Evolutionary conservation across 2,797 vertebrate species (phyloP), one percentile per base, ranked within the genome.

Genomic region (Mormyrops boulengeri): DNA sequence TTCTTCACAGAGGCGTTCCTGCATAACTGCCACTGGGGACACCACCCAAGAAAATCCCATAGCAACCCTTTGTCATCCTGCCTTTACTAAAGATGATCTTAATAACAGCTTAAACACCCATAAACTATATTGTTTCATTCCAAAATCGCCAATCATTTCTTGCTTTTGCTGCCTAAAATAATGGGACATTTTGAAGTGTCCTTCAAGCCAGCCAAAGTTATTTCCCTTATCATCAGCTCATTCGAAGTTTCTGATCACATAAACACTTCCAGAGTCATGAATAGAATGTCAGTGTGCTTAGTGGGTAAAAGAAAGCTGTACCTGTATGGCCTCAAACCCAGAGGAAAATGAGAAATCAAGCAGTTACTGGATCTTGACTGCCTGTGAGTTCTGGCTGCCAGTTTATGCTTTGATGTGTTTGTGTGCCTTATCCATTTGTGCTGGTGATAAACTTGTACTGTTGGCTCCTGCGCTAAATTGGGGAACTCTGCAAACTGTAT

Each of bases 101-200:
- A 41, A 17, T 77, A 69, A 34, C 11, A 52, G 38, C 30, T 82
- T 89, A 84, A 66, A 89, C 88, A 38, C 49, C 41, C 11, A n/a
- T 53, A 77, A 80, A 89, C 85, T 82, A 52, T 53, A 89, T 89
- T 84, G 84, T 89, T 26, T 60, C 47, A 30, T 26, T 52, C 44
- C 19, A 26, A 22, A 52, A 85, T 9, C 47, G 47, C 7, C 22
- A 30, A 22, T 50, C n/a, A 52, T 12, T 41, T 85, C 17, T 85
- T 52, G 44, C 52, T 53, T 55, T 60, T 50, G 26, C 85, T 89
- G 87, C 80, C 88, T 89, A 55, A 87, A 89, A 38, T 90, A 88
- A 89, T 82, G 30, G 52, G 52, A 62, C 52, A 89, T 66, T 88
- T 62, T 34, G 22, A 89, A 62, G 47, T 69, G 26, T 87, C 82